Percentiles rank a stretch among this genome's conserved stretches.
phyloP scores from a whole-genome alignment of 1,140 invertebrate genomes.

The Eumaeus atala region DNA sequence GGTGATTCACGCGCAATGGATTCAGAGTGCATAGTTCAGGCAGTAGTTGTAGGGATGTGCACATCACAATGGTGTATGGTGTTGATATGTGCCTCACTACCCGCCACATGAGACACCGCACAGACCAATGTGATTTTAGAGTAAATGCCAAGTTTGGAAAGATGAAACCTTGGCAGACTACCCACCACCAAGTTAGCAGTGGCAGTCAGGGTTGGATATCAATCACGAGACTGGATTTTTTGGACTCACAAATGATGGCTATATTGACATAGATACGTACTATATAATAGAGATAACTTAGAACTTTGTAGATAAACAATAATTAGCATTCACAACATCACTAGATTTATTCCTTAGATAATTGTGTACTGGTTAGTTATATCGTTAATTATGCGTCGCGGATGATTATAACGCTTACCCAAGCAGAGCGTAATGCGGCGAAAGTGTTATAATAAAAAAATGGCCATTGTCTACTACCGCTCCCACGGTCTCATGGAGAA shows the following conservation, averaged over 20 bases:
- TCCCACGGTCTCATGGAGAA: slow-evolving; percentile 16
- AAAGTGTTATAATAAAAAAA: slow-evolving; percentile 19
- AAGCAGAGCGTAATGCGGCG: slow-evolving; percentile 17
- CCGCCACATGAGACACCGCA: no score
- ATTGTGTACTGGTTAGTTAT: background rate
- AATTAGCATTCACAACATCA: background rate
- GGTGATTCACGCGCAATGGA: no score
- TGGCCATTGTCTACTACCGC: slow-evolving; percentile 11
- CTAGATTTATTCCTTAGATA: background rate
- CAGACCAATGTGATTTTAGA: no score
- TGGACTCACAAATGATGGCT: background rate
- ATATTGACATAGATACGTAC: no score
- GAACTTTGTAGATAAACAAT: background rate
- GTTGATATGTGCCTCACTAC: no score
- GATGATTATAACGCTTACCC: slow-evolving; percentile 18
- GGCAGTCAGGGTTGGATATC: background rate
- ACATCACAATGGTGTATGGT: no score
- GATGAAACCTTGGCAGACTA: no score
- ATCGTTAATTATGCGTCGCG: slow-evolving; percentile 2
- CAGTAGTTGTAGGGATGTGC: no score
- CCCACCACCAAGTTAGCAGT: no score
- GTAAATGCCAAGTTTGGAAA: no score
- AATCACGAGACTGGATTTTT: background rate
- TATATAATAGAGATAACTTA: background rate
- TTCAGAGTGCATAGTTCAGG: no score